phyloP scores from a whole-genome alignment of 2,113 vertebrate genomes.

The Electrona antarctica region DNA sequence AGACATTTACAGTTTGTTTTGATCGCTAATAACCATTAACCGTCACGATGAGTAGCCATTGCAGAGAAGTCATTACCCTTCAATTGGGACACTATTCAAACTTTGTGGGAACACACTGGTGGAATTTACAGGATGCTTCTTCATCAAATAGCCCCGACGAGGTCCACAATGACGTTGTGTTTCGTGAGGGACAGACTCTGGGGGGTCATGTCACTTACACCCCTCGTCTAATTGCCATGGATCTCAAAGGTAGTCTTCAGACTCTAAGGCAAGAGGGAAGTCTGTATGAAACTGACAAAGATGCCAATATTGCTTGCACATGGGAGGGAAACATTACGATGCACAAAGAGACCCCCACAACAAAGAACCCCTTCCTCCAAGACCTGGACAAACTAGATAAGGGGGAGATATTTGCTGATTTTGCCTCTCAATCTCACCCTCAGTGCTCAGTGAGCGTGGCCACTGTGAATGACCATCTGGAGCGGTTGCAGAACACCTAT shows the following conservation, averaged over 20 bases:
- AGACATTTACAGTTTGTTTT: too few species aligned
- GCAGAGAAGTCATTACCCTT: too few species aligned
- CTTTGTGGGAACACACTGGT: too few species aligned
- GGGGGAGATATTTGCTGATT: conserved; percentile 57
- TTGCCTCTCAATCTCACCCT: conserved; percentile 26
- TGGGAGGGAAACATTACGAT: conserved; percentile 84
- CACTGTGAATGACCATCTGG: conserved; percentile 70
- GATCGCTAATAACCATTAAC: too few species aligned
- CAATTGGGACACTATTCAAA: too few species aligned
- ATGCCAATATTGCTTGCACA: conserved; percentile 59
- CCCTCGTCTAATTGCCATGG: conserved; percentile 89
- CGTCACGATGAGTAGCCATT: too few species aligned
- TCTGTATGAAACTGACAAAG: conserved; percentile 73
- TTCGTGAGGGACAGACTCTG: conserved; percentile 80
- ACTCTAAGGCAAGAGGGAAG: conserved; percentile 81
- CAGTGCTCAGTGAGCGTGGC: conserved; percentile 49
- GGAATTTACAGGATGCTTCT: conserved; percentile 85
- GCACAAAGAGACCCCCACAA: conserved; percentile 75
- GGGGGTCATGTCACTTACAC: conserved; percentile 83
- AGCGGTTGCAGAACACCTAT: conserved; percentile 46
- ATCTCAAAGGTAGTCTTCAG: conserved; percentile 89
- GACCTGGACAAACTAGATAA: conserved; percentile 72
- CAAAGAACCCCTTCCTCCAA: conserved; percentile 76
- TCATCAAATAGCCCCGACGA: conserved; percentile 72
- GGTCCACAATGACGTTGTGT: conserved; percentile 81